Percentiles rank a stretch among this genome's conserved stretches.
Conservation (phyloP, 1,140 invertebrate genomes). For the Drosophila nannoptera region DNA sequence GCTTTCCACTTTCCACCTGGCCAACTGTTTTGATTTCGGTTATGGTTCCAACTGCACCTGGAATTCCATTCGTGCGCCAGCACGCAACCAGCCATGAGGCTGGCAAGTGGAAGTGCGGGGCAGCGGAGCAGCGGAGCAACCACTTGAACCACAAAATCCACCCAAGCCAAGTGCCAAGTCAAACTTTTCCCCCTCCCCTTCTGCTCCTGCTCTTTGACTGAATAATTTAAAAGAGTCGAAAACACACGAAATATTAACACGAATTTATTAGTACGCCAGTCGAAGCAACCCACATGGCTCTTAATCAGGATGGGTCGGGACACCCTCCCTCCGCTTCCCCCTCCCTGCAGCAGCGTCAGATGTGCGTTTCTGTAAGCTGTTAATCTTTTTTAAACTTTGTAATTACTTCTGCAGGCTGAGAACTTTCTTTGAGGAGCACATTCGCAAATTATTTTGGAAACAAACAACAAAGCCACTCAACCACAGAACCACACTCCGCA, state of each 20-base stretch:
- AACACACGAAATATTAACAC: conserved; percentile 53
- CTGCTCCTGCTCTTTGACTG: conserved; percentile 20
- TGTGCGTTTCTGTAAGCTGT: conserved; percentile 47
- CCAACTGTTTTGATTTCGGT: conserved; percentile 8
- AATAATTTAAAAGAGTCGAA: conserved; percentile 51
- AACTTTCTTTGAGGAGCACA: conserved; percentile 52
- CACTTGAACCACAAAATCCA: conserved; percentile 65
- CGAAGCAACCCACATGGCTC: conserved; percentile 15
- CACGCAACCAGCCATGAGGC: conserved; percentile 30
- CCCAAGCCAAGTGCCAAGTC: conserved; percentile 46
- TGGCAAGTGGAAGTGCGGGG: background rate
- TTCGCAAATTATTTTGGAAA: conserved; percentile 58
- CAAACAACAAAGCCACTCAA: conserved; percentile 33
- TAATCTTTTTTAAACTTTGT: conserved; percentile 67
- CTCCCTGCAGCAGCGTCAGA: background rate
- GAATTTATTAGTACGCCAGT: conserved; percentile 56
- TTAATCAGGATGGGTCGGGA: background rate
- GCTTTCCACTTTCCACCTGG: conserved; percentile 22
- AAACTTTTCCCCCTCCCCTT: conserved; percentile 39
- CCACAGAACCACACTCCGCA: conserved; percentile 30
- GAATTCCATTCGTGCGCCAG: conserved; percentile 47
- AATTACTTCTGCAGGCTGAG: conserved; percentile 63
- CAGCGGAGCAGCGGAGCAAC: conserved; percentile 14
- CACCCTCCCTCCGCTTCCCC: background rate
- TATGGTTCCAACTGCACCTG: conserved; percentile 37